A percentile compares a stretch with the other conserved stretches of the same genome.
Conservation (phyloP, 2,888 invertebrate species). For the Leucoma salicis region DNA sequence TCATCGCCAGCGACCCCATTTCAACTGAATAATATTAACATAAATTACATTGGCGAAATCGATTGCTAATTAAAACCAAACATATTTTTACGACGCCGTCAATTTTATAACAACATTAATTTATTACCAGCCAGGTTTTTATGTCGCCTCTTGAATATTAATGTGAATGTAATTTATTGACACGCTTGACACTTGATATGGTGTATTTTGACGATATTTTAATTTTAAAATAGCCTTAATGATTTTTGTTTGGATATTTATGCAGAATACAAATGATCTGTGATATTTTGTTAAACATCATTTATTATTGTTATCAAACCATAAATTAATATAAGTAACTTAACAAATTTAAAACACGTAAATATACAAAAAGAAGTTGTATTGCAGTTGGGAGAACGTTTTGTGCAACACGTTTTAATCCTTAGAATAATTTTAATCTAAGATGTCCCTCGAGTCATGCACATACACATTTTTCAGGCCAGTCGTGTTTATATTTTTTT, state of each 20-base stretch:
- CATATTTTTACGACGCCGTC: conserved; percentile 49
- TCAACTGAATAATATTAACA: conserved; percentile 29
- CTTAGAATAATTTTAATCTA: no score
- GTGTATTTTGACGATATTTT: conserved; percentile 29
- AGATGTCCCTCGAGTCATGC: no score
- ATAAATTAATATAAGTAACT: no score
- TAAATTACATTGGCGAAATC: conserved; percentile 39
- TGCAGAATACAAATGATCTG: no score
- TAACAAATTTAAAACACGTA: no score
- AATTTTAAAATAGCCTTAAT: conserved; percentile 17
- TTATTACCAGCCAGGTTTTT: conserved; percentile 50
- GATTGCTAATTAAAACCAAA: conserved; percentile 52
- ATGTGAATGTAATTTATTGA: conserved; percentile 43
- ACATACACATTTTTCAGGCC: no score
- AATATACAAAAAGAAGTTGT: no score
- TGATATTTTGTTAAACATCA: no score
- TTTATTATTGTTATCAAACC: no score
- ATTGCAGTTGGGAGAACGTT: no score
- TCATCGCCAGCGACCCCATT: conserved; percentile 21
- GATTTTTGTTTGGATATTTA: conserved; percentile 3
- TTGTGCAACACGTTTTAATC: no score
- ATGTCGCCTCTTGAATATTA: conserved; percentile 52
- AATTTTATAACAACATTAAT: conserved; percentile 55
- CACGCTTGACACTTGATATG: conserved; percentile 30
- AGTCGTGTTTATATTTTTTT: no score